Base-by-base conservation (phyloP, 2,888 invertebrate genomes). In the Dryocosmus kuriphilus region DNA sequence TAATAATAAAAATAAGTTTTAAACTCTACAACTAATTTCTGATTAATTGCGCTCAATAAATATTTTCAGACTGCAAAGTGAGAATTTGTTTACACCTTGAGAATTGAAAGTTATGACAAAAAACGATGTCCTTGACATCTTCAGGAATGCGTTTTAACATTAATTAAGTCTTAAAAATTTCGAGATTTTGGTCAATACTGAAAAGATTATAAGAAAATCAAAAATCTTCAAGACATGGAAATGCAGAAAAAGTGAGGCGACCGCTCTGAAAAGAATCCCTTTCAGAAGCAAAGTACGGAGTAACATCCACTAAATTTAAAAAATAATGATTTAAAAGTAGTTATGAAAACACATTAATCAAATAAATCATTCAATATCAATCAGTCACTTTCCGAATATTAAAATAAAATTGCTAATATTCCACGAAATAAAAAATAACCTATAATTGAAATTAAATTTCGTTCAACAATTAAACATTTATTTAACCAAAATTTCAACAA, bases 401-500 rank as follows among this genome's bases (percentile, higher is more conserved):
- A 51, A 22, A 55, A 55, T 1, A 22, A 22, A 22, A 8, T 55
- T 22, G 19, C 8, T 8, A 9, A 9, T 2, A 8, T 55, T 22
- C 9, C 1, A 9, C 22, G 32, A 5, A 41, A 41, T 41, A 41
- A 41, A 9, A 9, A 55, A 83, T 98, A 98, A 88, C 95, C 97
- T 82, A 98, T 98, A 88, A 97, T 97, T 19, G 97, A 9, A 55
- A 55, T 55, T 9, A 22, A n/a, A 8, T 9, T 22, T 22, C 9
- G 3, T 22, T n/a, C 8, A 55, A 22, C 51, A 55, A n/a, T 65
- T 16, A 19, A 75, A 9, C 11, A 97, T 14, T 30, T n/a, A 63
- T 63, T 35, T 35, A 32, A 32, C 11, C 0, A 14, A 63, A 2
- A 11, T 65, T 2, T 9, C 32, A 7, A 35, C 22, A 63, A 35